These are phyloP conservation scores for Drosophila lowei DNA, from an alignment of 1,140 invertebrate species.

Conservation along the genomic window DNA sequence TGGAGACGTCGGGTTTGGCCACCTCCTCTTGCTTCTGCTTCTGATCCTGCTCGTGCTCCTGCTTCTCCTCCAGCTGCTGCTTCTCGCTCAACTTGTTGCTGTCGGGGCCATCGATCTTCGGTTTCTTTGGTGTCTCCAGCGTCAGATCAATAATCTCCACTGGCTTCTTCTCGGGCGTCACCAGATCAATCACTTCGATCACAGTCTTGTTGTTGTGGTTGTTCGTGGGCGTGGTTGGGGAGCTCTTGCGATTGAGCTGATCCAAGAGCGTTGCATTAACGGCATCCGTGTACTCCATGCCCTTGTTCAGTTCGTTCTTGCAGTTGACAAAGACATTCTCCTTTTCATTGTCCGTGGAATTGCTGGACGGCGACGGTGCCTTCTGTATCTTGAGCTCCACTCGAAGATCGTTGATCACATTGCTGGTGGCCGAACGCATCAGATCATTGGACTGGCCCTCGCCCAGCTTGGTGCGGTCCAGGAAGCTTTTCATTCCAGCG, in stretches of 20 bases:
- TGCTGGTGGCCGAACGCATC: conserved; percentile 75
- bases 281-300: conserved; percentile 80
- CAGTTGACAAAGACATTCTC: conserved; percentile 81
- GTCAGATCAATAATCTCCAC: conserved; percentile 76
- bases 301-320: conserved; percentile 82
- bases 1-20: conserved; percentile 73
- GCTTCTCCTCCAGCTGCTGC: conserved; percentile 44
- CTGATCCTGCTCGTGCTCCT: conserved; percentile 28
- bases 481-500: conserved; percentile 89
- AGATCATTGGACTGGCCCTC: conserved; percentile 57
- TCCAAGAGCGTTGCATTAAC: conserved; percentile 77
- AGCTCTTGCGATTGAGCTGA: conserved; percentile 60
- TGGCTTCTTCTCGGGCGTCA: conserved; percentile 69
- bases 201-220: conserved; percentile 58
- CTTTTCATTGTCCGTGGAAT: conserved; percentile 80
- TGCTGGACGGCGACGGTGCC: conserved; percentile 63
- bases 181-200: conserved; percentile 77
- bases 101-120: conserved; percentile 37
- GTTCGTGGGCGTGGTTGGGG: conserved; percentile 69
- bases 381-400: conserved; percentile 78
- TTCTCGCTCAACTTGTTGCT: conserved; percentile 76
- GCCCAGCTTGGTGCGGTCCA: conserved; percentile 82
- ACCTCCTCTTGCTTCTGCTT: conserved; percentile 29
- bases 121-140: conserved; percentile 58
- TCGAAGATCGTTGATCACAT: conserved; percentile 75